phyloP scores from a whole-genome alignment of 2,888 invertebrate genomes.

The Penaeus monodon region DNA sequence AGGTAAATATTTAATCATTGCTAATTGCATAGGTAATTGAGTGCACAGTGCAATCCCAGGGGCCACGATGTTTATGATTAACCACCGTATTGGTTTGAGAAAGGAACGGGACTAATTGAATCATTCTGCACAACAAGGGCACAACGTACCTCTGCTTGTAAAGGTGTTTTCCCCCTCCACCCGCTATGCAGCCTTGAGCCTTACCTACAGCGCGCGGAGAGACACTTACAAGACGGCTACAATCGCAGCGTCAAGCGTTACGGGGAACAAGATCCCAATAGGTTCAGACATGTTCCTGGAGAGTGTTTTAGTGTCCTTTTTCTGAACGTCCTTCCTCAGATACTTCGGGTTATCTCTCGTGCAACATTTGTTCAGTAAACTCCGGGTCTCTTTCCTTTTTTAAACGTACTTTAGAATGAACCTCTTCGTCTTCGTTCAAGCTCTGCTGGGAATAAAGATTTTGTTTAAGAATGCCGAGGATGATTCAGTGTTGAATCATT shows the following conservation, averaged over 20 bases:
- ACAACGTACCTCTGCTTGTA: not conserved
- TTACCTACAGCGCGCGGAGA: too few relatives aligned
- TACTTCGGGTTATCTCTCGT: constrained; percentile 30
- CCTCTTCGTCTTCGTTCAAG: too few relatives aligned
- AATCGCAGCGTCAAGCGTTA: constrained; percentile 29
- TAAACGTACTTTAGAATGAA: too few relatives aligned
- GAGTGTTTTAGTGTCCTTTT: constrained; percentile 12
- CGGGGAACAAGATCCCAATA: constrained; percentile 34
- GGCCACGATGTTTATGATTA: constrained; percentile 45
- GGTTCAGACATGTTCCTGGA: constrained; percentile 26
- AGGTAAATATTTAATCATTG: constrained; percentile 51
- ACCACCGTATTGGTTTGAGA: constrained; percentile 47
- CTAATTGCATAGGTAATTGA: constrained; percentile 53
- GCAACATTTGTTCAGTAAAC: constrained; percentile 39
- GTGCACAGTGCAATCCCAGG: constrained; percentile 38
- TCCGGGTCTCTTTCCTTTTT: not conserved
- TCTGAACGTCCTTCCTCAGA: constrained; percentile 4
- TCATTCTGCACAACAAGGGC: constrained; percentile 19
- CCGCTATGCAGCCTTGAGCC: too few relatives aligned
- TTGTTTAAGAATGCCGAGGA: too few relatives aligned
- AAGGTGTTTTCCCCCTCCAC: not conserved
- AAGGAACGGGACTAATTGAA: constrained; percentile 50
- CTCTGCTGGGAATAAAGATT: too few relatives aligned
- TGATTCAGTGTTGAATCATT: too few relatives aligned
- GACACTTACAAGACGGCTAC: not conserved